Evolutionary conservation across 2,888 invertebrate species (phyloP), one percentile per base, ranked within the genome.

Genomic region (Drosophila mercatorum): DNA sequence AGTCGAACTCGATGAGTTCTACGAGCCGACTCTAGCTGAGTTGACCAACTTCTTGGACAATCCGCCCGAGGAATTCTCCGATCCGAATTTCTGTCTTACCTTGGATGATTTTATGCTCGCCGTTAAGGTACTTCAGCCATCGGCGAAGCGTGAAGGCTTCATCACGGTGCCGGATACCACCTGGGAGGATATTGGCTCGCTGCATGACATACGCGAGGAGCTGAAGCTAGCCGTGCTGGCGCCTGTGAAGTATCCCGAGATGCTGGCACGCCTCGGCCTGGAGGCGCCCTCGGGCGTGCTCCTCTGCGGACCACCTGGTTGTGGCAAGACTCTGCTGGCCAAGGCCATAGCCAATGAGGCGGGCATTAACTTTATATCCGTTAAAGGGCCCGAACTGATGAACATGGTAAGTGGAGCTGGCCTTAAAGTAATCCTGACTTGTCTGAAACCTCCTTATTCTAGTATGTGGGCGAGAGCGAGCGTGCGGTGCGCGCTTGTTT

Each of bases 331-430:
- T 0, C 94, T 99, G 36, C 93, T 99, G 59, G 99, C 99, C 2
- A 99, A 99, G 94, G 99, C 99, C 31, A 96, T 99, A 44, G 99
- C 99, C 0, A 99, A 99, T 93, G 99, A 99, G 93, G 98, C 99
- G 44, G 98, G 98, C 40, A 97, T 99, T 46, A 99, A 99, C 93
- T 99, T 99, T 88, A 98, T 99, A 86, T 98, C 98, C 8, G 98
- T 99, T 1, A 99, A 99, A 93, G 99, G 99, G 17, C 99, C 99
- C 0, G 99, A 99, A 93, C 93, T 99, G 61, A 94, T 99, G 66
- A 99, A 98, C 91, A 99, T 99, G 99, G 97, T 97, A 93, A 93
- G 91, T 52, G 10, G 10, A n/a, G 17, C 26, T 14, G 38, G 0
- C 8, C 26, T 14, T 22, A 14, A 55, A n/a, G 3, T 10, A 55